Base-by-base conservation (phyloP, 2,797 vertebrate species). In the Acrocephalus scirpaceus region DNA sequence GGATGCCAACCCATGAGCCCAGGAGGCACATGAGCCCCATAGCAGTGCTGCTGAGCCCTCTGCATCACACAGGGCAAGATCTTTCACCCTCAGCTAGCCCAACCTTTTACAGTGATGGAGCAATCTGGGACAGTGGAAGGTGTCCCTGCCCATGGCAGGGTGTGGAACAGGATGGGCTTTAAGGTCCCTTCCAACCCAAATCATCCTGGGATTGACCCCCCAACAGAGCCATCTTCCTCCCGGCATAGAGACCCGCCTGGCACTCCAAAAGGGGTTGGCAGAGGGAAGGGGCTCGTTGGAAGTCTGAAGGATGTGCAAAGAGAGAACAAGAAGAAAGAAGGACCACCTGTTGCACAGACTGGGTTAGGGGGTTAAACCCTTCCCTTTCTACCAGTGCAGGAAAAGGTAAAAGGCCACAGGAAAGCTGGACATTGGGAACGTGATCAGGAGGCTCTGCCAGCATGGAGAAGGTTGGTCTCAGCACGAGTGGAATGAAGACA, bases 401-500 rank as follows among this genome's bases (percentile, higher is more conserved):
- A 44, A 76, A 57, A 32, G 7, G 26, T 10, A 27, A 45, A 54
- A 54, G 40, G 16, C 34, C 36, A 34, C 4, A 29, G 53, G 23
- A 50, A 50, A 51, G 16, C 21, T 48, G 47, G 17, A 3, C 1
- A 9, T 3, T 13, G 40, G 54, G 60, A 71, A 23, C 4, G 21
- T 0, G 2, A 4, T 1, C 13, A 21, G 36, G 40, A 56, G n/a
- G 50, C 54, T 81, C 70, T 50, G 57, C 9, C 72, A 14, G 34
- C 1, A 5, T 3, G 0, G 48, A 10, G 10, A 44, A 25, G 21
- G 23, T 9, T 32, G 13, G 26, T 50, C 44, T 42, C 44, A 64
- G 34, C 23, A 65, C 0, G 0, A 54, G 42, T 14, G 23, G 23
- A 61, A 30, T 2, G 2, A 67, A 64, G 21, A 54, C 0, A 3